Percentiles rank a stretch among this genome's conserved stretches.
These are phyloP conservation scores for Amazona vittata DNA, from an alignment of 2,113 vertebrate genomes.

Conservation along the genomic window DNA sequence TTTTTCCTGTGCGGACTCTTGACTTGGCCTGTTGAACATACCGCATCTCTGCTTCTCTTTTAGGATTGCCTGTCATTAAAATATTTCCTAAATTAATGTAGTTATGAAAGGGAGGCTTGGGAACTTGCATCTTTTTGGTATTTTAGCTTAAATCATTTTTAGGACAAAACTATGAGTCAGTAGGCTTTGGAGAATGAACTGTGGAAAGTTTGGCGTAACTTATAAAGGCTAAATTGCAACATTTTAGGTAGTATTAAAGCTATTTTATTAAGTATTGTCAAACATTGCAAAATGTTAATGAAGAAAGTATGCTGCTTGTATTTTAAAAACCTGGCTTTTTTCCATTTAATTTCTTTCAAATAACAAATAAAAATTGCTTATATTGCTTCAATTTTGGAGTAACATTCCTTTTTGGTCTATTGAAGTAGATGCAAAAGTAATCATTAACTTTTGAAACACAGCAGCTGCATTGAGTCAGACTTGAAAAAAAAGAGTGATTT, in stretches of 20 bases:
- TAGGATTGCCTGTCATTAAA: conserved; percentile 55
- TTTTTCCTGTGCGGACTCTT: not conserved
- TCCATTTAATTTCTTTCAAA: conserved; percentile 68
- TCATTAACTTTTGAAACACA: conserved; percentile 35
- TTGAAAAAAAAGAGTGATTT: conserved; percentile 36
- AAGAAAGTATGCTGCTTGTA: conserved; percentile 43
- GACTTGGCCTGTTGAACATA: not conserved
- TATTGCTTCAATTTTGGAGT: conserved; percentile 39
- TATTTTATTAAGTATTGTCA: conserved; percentile 66
- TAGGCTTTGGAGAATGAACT: conserved; percentile 30
- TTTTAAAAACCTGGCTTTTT: not conserved
- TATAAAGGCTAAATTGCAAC: conserved; percentile 45
- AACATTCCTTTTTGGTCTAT: conserved; percentile 9
- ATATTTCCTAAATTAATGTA: conserved; percentile 61
- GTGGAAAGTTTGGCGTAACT: conserved; percentile 55
- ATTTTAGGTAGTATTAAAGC: conserved; percentile 57
- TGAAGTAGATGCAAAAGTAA: conserved; percentile 39
- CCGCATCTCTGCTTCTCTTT: conserved; percentile 50
- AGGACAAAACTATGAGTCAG: conserved; percentile 40
- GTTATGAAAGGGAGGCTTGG: conserved; percentile 33
- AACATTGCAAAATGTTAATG: conserved; percentile 51
- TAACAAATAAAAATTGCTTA: conserved; percentile 45
- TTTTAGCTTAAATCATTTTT: conserved; percentile 54
- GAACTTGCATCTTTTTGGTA: conserved; percentile 21
- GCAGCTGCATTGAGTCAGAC: conserved; percentile 39